These are phyloP conservation scores for Desoria tigrina DNA, from an alignment of 2,888 invertebrate species.

Conservation along the genomic window DNA sequence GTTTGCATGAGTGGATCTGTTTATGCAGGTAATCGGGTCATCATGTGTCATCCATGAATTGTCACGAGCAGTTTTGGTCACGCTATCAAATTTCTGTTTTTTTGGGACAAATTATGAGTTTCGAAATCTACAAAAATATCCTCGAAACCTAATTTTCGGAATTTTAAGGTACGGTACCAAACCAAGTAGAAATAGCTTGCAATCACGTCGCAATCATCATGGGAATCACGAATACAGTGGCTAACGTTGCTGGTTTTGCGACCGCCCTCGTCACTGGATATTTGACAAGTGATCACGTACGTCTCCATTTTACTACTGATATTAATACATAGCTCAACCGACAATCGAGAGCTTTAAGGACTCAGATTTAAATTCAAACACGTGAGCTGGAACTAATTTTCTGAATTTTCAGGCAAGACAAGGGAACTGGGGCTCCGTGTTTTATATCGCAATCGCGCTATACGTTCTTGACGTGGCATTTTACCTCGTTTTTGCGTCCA, in stretches of 20 bases:
- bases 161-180: no score
- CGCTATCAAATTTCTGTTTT: no score
- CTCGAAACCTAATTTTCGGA: no score
- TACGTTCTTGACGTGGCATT: slow-evolving; percentile 61
- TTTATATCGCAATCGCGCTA: slow-evolving; percentile 62
- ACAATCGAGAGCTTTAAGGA: not conserved
- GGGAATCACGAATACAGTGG: slow-evolving; percentile 40
- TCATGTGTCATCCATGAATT: slow-evolving; percentile 63
- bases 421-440: slow-evolving; percentile 66
- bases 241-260: slow-evolving; percentile 36
- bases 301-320: slow-evolving; percentile 10
- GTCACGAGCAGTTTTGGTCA: slow-evolving; percentile 3
- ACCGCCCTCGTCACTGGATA: slow-evolving; percentile 52
- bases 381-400: no score
- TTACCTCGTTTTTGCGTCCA: slow-evolving; percentile 63
- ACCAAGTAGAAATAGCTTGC: slow-evolving; percentile 75
- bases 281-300: slow-evolving; percentile 54
- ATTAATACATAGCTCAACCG: no score
- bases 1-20: slow-evolving; percentile 68
- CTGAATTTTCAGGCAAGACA: slow-evolving; percentile 62
- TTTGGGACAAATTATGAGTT: no score
- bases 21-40: slow-evolving; percentile 68
- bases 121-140: no score
- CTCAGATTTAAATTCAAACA: not conserved
- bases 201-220: slow-evolving; percentile 66